A percentile compares a stretch with the other conserved stretches of the same genome.
Conservation (phyloP, 2,797 vertebrate genomes). For the Cheirogaleus major region DNA sequence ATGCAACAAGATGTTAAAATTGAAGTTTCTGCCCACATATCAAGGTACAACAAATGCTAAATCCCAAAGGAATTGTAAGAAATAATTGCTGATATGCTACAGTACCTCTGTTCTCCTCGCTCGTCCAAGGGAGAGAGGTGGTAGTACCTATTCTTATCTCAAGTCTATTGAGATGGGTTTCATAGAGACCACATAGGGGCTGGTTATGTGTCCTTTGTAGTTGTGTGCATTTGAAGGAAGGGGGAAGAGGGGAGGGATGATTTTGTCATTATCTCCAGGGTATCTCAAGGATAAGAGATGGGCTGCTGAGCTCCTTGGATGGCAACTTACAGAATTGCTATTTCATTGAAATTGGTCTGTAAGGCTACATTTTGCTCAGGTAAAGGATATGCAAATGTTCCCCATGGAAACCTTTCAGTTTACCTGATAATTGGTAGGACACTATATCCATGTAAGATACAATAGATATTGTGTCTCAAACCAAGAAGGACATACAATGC, state of each 20-base stretch:
- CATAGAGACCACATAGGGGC: background rate
- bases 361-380: background rate
- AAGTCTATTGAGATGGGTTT: background rate
- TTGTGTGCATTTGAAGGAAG: background rate
- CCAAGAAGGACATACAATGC: background rate
- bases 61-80: background rate
- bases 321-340: background rate
- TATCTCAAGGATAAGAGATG: background rate
- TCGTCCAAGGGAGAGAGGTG: background rate
- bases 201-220: background rate
- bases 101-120: background rate
- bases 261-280: background rate
- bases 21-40: background rate
- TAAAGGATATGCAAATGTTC: background rate
- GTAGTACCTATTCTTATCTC: background rate
- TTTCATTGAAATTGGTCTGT: background rate
- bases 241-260: rapidly evolving
- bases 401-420: background rate
- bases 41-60: background rate
- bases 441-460: background rate
- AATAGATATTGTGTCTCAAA: background rate
- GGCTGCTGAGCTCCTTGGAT: background rate
- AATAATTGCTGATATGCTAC: background rate
- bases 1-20: background rate
- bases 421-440: background rate